Percentiles rank a stretch among this genome's conserved stretches.
These are phyloP conservation scores for Leucopsar rothschildi DNA, from an alignment of 2,113 vertebrate genomes.

Conservation along the genomic window DNA sequence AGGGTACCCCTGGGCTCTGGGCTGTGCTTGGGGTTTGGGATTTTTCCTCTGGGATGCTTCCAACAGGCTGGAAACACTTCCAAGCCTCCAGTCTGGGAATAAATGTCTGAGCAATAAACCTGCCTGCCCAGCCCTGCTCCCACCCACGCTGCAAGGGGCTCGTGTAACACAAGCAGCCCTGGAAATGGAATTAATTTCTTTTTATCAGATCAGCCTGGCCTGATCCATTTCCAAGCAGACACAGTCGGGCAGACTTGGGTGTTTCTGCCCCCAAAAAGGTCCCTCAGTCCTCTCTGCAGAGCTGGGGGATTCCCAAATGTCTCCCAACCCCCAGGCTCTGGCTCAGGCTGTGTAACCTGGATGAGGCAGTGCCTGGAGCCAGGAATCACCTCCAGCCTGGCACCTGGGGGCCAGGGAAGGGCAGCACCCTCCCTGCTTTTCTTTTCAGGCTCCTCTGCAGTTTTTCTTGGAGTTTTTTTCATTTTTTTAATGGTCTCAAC, in stretches of 20 bases:
- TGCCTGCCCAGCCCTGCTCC: not conserved
- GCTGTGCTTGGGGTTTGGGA: not conserved
- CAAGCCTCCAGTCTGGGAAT: not conserved
- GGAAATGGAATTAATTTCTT: not conserved
- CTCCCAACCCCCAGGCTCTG: not conserved
- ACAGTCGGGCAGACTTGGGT: not conserved
- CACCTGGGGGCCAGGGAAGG: not conserved
- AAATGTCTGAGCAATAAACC: not conserved
- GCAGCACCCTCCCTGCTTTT: not conserved
- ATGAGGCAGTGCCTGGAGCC: not conserved
- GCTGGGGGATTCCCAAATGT: not conserved
- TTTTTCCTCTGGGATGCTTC: not conserved
- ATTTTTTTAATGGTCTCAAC: not conserved
- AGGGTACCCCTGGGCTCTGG: accelerated
- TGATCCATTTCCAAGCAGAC: not conserved
- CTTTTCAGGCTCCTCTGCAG: not conserved
- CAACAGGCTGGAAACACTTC: not conserved
- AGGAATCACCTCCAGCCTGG: not conserved
- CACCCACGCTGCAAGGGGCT: not conserved
- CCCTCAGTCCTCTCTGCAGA: not conserved
- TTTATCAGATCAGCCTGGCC: not conserved
- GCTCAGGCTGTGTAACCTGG: not conserved
- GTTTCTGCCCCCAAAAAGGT: not conserved
- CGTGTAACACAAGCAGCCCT: not conserved
- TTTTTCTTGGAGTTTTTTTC: not conserved